Percentiles rank a stretch among this genome's conserved stretches.
Evolutionary conservation across 1,140 invertebrate species (phyloP).

Genomic region (Meteorus sp.): DNA sequence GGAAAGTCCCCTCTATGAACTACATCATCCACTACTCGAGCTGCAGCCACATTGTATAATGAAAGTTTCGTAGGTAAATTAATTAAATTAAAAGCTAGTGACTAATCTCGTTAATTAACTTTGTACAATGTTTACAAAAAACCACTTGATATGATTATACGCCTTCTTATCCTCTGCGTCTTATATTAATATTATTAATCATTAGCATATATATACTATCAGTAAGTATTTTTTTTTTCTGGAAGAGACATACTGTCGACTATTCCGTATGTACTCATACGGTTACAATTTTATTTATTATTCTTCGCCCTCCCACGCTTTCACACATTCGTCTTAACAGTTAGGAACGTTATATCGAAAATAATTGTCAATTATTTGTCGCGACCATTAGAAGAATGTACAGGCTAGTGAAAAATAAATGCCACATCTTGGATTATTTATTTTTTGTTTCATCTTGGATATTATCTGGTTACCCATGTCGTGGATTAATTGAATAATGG

Average conservation of each 20-base stretch:
- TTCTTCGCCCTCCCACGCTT: slow-evolving; percentile 7
- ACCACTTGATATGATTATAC: slow-evolving; percentile 55
- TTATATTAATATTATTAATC: slow-evolving; percentile 23
- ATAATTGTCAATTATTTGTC: slow-evolving; percentile 44
- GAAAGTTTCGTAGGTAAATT: not conserved
- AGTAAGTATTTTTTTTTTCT: slow-evolving; percentile 34
- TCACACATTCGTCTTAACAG: slow-evolving; percentile 32
- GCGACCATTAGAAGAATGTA: slow-evolving; percentile 34
- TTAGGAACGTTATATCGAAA: slow-evolving; percentile 56
- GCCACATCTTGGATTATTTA: slow-evolving; percentile 20
- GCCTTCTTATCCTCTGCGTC: slow-evolving; percentile 38
- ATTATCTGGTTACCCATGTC: too few species aligned
- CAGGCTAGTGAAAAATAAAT: slow-evolving; percentile 31
- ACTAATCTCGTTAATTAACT: slow-evolving; percentile 49
- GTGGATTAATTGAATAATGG: too few species aligned
- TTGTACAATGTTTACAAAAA: slow-evolving; percentile 54
- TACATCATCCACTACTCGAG: slow-evolving; percentile 25
- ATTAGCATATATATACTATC: slow-evolving; percentile 30
- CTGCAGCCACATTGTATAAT: too few species aligned
- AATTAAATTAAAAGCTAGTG: slow-evolving; percentile 50
- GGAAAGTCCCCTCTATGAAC: not conserved
- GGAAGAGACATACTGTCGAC: slow-evolving; percentile 46
- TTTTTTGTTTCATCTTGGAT: slow-evolving; percentile 9
- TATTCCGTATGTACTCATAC: slow-evolving; percentile 31
- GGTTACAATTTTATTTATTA: slow-evolving; percentile 22